phyloP scores from a whole-genome alignment of 1,140 invertebrate genomes.

The Delia radicum region DNA sequence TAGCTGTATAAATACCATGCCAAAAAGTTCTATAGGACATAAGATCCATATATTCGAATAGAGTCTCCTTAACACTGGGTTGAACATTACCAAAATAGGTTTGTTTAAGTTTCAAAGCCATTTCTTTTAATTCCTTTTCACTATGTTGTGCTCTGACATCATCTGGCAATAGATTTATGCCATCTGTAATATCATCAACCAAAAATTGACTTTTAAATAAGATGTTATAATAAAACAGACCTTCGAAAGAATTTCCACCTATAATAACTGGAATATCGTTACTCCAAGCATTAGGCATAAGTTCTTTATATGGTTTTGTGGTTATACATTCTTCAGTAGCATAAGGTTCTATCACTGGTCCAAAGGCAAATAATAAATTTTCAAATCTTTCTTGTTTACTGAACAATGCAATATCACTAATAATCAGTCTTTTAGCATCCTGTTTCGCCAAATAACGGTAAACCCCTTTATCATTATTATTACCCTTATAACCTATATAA shows the following conservation, averaged over 20 bases:
- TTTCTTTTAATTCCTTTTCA: not conserved
- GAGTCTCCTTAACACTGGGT: conserved; percentile 33
- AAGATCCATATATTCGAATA: conserved; percentile 37
- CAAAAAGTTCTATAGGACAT: conserved; percentile 53
- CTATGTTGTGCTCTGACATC: conserved; percentile 26
- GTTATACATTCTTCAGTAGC: conserved; percentile 40
- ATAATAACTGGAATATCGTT: conserved; percentile 57
- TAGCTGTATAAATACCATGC: conserved; percentile 48
- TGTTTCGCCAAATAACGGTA: conserved; percentile 32
- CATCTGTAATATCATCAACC: conserved; percentile 31
- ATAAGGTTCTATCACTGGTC: conserved; percentile 47
- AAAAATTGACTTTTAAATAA: conserved; percentile 32
- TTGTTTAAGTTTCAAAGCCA: conserved; percentile 35
- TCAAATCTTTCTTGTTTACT: conserved; percentile 37
- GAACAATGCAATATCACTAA: conserved; percentile 9
- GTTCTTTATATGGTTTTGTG: conserved; percentile 35
- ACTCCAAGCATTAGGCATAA: conserved; percentile 40
- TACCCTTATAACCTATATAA: conserved; percentile 44
- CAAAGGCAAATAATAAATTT: conserved; percentile 38
- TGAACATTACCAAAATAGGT: conserved; percentile 39
- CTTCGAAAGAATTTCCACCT: conserved; percentile 53
- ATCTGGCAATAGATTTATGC: conserved; percentile 39
- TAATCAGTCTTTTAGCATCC: not conserved
- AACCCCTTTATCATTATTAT: conserved; percentile 39
- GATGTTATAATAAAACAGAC: conserved; percentile 39